Base-by-base conservation (phyloP, 2,113 vertebrate genomes). In the Tonatia bakeri region DNA sequence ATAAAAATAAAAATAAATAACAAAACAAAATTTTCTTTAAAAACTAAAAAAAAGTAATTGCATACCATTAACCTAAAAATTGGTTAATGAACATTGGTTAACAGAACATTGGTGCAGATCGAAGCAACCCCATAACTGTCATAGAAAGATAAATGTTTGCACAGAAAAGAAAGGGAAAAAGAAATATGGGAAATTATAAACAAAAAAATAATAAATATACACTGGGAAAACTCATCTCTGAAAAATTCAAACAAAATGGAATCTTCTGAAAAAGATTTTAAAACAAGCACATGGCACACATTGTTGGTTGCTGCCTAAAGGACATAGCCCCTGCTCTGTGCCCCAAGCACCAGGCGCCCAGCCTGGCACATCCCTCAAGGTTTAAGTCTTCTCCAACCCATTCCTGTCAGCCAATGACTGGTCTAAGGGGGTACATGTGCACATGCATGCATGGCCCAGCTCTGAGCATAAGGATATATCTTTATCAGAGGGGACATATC, bases 261-360 rank as follows among this genome's bases (percentile, higher is more conserved):
- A 38, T 38, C 36, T 76, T 84, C 33, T 45, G 38, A 81, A 96
- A 96, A 84, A 19, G 2, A 31, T n/a, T 14, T 85, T 52, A 36
- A 83, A 83, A 75, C 19, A 52, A 87, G 61, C 38, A 82, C 1
- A 47, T 3, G 8, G 36, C 15, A 40, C 70, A 38, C 0, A 3
- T 64, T 56, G 13, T 45, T 91, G 38, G 3, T 16, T 54, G n/a
- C 24, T 86, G 69, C 11, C 15, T 13, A 64, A 80, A 22, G 17
- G 3, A 24, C 10, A n/a, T 10, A 7, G 3, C 5, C 12, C 1
- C n/a, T 65, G 20, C 47, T 40, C 13, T 59, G 31, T 4, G 19
- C 2, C 33, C 22, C 14, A 33, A 3, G 1, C 40, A 70, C 1
- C 16, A 76, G 43, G 16, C 50, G 0, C 5, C 12, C 43, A 33